Percentiles rank a stretch among this genome's conserved stretches.
Conservation (phyloP, 2,113 vertebrate species). For the Anguilla japonica region DNA sequence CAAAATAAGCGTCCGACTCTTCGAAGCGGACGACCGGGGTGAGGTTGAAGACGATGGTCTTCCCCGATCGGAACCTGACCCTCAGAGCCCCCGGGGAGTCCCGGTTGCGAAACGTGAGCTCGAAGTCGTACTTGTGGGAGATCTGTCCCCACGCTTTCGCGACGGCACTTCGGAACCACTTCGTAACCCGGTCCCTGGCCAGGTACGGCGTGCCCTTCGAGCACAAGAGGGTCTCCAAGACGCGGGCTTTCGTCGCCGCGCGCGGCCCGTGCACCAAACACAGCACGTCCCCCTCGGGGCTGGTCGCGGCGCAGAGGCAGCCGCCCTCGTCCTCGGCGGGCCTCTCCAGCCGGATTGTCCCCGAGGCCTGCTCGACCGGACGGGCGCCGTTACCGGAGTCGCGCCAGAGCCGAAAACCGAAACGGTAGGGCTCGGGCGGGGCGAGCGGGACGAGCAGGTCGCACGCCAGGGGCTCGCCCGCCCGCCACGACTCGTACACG, state of each 20-base stretch:
- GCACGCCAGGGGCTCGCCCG: slow-evolving; percentile 80
- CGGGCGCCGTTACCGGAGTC: slow-evolving; percentile 58
- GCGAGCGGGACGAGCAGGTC: slow-evolving; percentile 87
- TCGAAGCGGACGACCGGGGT: slow-evolving; percentile 83
- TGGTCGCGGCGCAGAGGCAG: slow-evolving; percentile 82
- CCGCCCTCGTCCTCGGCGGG: slow-evolving; percentile 51
- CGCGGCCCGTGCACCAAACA: slow-evolving; percentile 82
- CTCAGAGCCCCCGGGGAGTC: slow-evolving; percentile 84
- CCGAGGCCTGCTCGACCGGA: slow-evolving; percentile 78
- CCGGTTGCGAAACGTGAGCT: slow-evolving; percentile 84
- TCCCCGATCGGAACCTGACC: slow-evolving; percentile 86
- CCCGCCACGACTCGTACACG: slow-evolving; percentile 93
- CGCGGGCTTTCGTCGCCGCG: slow-evolving; percentile 36
- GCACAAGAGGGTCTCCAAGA: slow-evolving; percentile 76
- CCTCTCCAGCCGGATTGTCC: slow-evolving; percentile 76
- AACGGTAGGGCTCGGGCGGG: slow-evolving; percentile 79
- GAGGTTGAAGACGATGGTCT: slow-evolving; percentile 80
- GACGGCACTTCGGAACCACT: slow-evolving; percentile 89
- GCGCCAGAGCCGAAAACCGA: slow-evolving; percentile 80
- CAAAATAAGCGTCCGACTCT: slow-evolving; percentile 82
- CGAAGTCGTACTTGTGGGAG: slow-evolving; percentile 91
- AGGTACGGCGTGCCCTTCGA: slow-evolving; percentile 71
- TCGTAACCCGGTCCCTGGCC: slow-evolving; percentile 84
- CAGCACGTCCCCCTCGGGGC: slow-evolving; percentile 87
- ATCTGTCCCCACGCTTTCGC: slow-evolving; percentile 91